These are phyloP conservation scores for Arnoldichthys spilopterus DNA, from an alignment of 2,797 vertebrate species.

Conservation along the genomic window DNA sequence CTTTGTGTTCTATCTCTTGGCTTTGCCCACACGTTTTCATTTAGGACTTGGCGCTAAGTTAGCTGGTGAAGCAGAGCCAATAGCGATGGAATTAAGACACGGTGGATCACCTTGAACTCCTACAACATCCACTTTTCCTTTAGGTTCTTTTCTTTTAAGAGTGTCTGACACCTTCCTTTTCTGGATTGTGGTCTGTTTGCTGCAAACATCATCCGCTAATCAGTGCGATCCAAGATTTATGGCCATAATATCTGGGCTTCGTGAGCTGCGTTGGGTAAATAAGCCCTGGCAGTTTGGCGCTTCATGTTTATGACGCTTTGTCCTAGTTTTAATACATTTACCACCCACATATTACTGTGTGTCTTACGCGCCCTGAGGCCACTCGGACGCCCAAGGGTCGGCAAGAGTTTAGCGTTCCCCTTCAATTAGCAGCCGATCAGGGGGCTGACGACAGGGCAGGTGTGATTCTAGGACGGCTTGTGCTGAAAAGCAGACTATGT, in stretches of 20 bases:
- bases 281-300: neutral
- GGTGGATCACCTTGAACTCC: slow-evolving; percentile 1
- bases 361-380: neutral
- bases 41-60: neutral
- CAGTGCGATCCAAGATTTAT: neutral
- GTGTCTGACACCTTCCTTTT: neutral
- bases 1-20: neutral
- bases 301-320: neutral
- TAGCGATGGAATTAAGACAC: slow-evolving; percentile 5
- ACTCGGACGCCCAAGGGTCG: slow-evolving; percentile 44
- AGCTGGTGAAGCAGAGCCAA: neutral
- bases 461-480: slow-evolving; percentile 45
- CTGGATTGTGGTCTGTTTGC: neutral
- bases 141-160: neutral
- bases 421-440: slow-evolving; percentile 63
- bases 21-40: neutral
- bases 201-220: neutral
- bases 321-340: neutral
- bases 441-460: slow-evolving; percentile 40
- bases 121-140: neutral
- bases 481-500: slow-evolving; percentile 48
- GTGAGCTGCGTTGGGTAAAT: neutral
- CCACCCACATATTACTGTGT: neutral
- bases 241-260: neutral
- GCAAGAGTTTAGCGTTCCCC: slow-evolving; percentile 42